Percentiles rank a stretch among this genome's conserved stretches.
Conservation (phyloP, 2,797 vertebrate species). For the Premnoplex brunnescens region DNA sequence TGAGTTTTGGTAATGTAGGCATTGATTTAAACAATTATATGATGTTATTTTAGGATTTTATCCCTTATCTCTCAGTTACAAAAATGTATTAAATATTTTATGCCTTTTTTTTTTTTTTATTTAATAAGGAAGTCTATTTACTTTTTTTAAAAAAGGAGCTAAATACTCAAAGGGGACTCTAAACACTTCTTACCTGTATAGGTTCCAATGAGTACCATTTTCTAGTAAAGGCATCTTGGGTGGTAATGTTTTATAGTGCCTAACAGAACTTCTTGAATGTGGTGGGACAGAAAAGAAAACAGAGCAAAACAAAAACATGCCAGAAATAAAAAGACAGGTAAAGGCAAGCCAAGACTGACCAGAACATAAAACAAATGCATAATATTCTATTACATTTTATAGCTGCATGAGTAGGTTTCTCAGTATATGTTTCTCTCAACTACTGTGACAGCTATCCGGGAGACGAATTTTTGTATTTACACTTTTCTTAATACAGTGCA, state of each 20-base stretch:
- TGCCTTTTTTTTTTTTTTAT: neutral
- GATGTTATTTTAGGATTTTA: neutral
- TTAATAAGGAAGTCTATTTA: neutral
- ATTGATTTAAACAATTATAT: neutral
- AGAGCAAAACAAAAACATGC: constrained; percentile 42
- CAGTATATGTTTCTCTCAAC: neutral
- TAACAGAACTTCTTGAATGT: constrained; percentile 85
- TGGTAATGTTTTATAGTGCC: constrained; percentile 88
- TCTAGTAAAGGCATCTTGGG: constrained; percentile 95
- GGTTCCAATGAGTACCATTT: constrained; percentile 89
- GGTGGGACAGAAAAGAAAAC: constrained; percentile 48
- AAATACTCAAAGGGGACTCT: constrained; percentile 17
- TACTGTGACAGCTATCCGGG: neutral
- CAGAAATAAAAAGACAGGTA: constrained; percentile 67
- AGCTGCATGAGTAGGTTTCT: neutral
- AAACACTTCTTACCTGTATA: constrained; percentile 88
- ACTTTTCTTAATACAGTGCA: neutral
- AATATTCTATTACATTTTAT: neutral
- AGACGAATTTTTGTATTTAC: neutral
- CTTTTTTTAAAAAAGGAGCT: neutral
- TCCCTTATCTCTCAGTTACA: neutral
- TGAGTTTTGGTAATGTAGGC: neutral
- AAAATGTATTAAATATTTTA: neutral
- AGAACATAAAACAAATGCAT: neutral
- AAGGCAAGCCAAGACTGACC: constrained; percentile 42